Evolutionary conservation across 2,888 invertebrate species (phyloP), one percentile per base, ranked within the genome.

Genomic region (Orthonevra nobilis): DNA sequence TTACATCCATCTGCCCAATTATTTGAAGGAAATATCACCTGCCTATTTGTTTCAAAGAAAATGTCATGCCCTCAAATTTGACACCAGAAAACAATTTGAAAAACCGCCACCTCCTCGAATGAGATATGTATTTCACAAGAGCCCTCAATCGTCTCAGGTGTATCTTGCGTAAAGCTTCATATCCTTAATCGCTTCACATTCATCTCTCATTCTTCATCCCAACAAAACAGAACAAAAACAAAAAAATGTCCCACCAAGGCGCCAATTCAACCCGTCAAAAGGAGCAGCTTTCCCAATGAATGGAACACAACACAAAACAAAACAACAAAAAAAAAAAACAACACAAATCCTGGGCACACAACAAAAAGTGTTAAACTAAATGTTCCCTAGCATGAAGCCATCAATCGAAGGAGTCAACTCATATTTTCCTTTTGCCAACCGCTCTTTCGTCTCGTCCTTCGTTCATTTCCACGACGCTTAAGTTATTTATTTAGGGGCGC

Each of bases 321-420:
- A 38, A 26, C 0, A 38, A 15, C 17, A 10, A 26, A 30, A 2
- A 10, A 17, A 10, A 17, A 17, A 36, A 34, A 3, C 2, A 26
- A 36, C 60, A 36, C 36, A 54, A 54, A 38, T 54, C 26, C 38
- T 54, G 6, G 38, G n/a, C 4, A 38, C 10, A 38, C 9, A 61
- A 20, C 42, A 36, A 52, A 70, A 56, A 48, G 56, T 52, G 70
- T 58, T 50, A 70, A 64, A 58, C 63, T 70, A 52, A 77, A 77
- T 63, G 75, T 52, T 58, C 14, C 56, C 19, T 70, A 70, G 63
- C 63, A 64, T 77, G 63, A 77, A 64, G 56, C 58, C 70, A 77
- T 77, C 75, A 70, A 64, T 77, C 75, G 70, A 58, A 69, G 50
- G 70, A 44, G 50, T 70, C 75, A 63, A 63, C 63, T 58, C 61